Evolutionary conservation across 2,113 vertebrate genomes (phyloP).

Genomic region (Phyllostomus discolor): DNA sequence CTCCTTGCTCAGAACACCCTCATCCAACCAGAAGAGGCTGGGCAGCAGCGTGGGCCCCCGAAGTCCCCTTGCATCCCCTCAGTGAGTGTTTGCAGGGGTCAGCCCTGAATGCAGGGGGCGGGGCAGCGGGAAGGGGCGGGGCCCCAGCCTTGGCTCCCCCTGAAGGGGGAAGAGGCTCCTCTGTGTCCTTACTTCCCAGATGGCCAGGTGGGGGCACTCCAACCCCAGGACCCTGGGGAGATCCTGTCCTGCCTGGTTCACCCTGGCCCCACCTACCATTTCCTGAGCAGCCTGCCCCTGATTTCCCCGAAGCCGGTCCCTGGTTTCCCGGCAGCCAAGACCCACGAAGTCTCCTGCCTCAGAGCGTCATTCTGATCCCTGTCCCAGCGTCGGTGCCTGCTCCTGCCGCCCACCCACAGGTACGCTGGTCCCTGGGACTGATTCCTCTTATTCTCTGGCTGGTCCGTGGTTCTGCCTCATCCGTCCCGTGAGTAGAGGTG

Average conservation of each 20-base stretch:
- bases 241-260: no score
- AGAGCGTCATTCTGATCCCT: background rate
- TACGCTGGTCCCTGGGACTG: background rate
- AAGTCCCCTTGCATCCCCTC: background rate
- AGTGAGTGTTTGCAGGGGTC: background rate
- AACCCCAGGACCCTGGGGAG: background rate
- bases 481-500: background rate
- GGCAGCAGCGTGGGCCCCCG: no score
- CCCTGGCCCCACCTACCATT: no score
- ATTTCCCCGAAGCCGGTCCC: no score
- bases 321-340: no score
- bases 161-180: background rate
- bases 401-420: no score
- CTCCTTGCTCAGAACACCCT: background rate
- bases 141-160: fast-evolving
- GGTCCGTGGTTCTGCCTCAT: background rate
- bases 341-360: no score
- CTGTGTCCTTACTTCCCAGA: background rate
- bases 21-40: background rate
- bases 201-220: background rate
- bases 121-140: no score
- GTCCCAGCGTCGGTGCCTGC: background rate
- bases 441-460: background rate
- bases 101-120: background rate
- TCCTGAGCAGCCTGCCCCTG: no score